Percentiles rank a stretch among this genome's conserved stretches.
Evolutionary conservation across 1,140 invertebrate species (phyloP).

Genomic region (Hyles euphorbiae): DNA sequence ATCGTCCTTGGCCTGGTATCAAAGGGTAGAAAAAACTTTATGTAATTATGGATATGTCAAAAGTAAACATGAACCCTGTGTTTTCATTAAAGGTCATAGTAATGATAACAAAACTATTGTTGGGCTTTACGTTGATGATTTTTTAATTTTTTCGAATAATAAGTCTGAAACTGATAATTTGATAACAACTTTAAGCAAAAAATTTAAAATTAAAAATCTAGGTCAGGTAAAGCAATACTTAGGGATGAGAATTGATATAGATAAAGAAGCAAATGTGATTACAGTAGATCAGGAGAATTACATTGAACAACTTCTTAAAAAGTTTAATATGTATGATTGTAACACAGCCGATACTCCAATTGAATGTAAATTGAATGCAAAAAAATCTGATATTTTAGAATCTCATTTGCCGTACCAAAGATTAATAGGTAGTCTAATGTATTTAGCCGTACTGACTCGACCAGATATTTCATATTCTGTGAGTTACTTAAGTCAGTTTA

Average conservation of each 20-base stretch:
- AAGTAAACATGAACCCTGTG: too few relatives aligned
- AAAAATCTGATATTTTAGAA: too few relatives aligned
- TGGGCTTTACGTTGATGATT: neutral
- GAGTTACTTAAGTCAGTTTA: constrained; percentile 61
- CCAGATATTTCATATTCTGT: constrained; percentile 67
- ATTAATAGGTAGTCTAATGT: neutral
- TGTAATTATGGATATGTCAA: neutral
- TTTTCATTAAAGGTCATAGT: too few relatives aligned
- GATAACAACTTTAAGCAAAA: neutral
- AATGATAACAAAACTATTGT: neutral
- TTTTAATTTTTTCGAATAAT: constrained; percentile 1
- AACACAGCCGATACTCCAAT: neutral
- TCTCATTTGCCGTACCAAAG: neutral
- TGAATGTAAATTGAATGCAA: constrained; percentile 3
- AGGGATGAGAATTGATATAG: too few relatives aligned
- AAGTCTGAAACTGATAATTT: neutral
- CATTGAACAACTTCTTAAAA: neutral
- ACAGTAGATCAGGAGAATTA: neutral
- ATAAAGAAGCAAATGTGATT: neutral
- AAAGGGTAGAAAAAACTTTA: constrained; percentile 1
- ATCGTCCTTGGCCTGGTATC: constrained; percentile 31
- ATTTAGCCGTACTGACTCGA: constrained; percentile 30
- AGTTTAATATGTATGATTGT: constrained; percentile 3
- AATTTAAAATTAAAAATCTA: constrained; percentile 1
- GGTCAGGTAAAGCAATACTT: neutral